These are phyloP conservation scores for Cromileptes altivelis DNA, from an alignment of 2,113 vertebrate genomes.

Conservation along the genomic window DNA sequence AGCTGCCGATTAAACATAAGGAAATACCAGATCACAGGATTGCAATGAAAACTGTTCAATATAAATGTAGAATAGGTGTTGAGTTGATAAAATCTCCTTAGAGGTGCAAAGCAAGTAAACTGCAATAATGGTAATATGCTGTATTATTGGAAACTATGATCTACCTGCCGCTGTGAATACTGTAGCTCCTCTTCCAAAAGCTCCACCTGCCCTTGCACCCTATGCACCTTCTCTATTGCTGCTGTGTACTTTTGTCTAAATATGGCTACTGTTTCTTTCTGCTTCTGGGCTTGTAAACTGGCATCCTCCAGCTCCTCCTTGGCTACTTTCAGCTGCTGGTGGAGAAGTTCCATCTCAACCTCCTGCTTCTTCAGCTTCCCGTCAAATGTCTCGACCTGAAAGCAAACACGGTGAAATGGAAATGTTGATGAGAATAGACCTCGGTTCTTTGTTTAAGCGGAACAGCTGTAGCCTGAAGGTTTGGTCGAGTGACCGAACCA, in stretches of 20 bases:
- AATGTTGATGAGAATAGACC: slow-evolving; percentile 5
- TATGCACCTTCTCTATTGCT: slow-evolving; percentile 67
- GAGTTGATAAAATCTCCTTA: background rate
- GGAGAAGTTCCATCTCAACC: slow-evolving; percentile 51
- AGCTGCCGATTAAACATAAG: slow-evolving; percentile 38
- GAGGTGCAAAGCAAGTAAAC: background rate
- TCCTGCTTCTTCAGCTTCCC: slow-evolving; percentile 66
- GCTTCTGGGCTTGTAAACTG: slow-evolving; percentile 47
- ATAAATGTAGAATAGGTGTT: background rate
- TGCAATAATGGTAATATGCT: background rate
- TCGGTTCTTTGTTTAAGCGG: background rate
- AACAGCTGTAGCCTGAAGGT: background rate
- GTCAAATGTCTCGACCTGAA: slow-evolving; percentile 67
- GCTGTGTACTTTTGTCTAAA: slow-evolving; percentile 81
- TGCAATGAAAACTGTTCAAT: too few relatives aligned
- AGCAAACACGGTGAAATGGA: slow-evolving; percentile 22
- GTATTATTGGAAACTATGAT: background rate
- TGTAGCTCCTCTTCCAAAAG: slow-evolving; percentile 71
- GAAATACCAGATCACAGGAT: background rate
- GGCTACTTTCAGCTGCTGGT: slow-evolving; percentile 58
- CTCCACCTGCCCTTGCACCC: slow-evolving; percentile 64
- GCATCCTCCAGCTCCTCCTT: slow-evolving; percentile 61
- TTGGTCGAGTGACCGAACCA: background rate
- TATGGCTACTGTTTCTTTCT: slow-evolving; percentile 51
- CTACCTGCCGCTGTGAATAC: slow-evolving; percentile 77